Evolutionary conservation across 2,888 invertebrate genomes (phyloP).

Genomic region (Cephus sareptanus): DNA sequence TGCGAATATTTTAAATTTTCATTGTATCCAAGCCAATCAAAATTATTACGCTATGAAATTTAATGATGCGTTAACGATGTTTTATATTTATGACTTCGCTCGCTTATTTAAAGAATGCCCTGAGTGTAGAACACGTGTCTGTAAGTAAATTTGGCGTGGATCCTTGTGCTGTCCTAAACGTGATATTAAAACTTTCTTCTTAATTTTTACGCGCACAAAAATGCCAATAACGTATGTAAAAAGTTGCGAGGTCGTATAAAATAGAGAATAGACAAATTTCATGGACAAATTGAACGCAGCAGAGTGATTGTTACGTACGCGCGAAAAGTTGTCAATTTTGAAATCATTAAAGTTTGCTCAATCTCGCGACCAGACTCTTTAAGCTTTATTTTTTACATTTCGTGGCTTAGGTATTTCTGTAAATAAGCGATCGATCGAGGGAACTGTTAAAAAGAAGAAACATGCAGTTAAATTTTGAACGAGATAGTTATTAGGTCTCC

Average conservation of each 20-base stretch:
- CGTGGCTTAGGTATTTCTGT: neutral
- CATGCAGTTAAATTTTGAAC: neutral
- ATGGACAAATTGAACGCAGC: too few species aligned
- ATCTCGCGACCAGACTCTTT: neutral
- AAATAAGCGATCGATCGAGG: conserved; percentile 5
- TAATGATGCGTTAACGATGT: neutral
- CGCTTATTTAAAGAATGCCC: conserved; percentile 3
- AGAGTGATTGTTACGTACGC: too few species aligned
- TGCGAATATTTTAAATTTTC: too few species aligned
- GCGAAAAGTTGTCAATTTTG: too few species aligned
- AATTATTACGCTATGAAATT: neutral
- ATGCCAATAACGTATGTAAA: too few species aligned
- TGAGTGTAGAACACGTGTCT: neutral
- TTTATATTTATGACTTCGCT: neutral
- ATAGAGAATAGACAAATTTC: neutral
- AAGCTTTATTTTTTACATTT: neutral
- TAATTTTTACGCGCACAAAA: too few species aligned
- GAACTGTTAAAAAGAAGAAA: neutral
- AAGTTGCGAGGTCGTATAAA: too few species aligned
- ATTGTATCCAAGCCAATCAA: too few species aligned
- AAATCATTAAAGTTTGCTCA: too few species aligned
- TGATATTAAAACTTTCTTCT: too few species aligned
- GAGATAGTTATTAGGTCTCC: conserved; percentile 2
- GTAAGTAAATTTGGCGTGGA: too few species aligned
- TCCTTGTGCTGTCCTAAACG: too few species aligned